A percentile compares a stretch with the other conserved stretches of the same genome.
phyloP scores from a whole-genome alignment of 2,113 vertebrate genomes.

The Nipponia nippon region DNA sequence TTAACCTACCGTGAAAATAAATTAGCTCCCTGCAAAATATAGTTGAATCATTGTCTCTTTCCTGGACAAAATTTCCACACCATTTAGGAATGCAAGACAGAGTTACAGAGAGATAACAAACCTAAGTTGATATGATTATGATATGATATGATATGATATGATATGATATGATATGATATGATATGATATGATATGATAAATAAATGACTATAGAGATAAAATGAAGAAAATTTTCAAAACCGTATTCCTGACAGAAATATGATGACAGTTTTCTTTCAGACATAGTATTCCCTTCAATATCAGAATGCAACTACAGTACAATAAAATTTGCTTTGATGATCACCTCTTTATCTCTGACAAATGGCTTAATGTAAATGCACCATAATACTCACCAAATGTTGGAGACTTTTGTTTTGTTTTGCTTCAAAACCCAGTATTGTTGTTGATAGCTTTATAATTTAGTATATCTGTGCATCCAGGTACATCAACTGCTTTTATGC shows the following conservation, averaged over 20 bases:
- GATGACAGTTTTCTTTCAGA: neutral
- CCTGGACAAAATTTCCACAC: neutral
- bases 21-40: slow-evolving; percentile 16
- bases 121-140: neutral
- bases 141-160: too few relatives aligned
- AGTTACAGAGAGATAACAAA: neutral
- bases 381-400: neutral
- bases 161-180: neutral
- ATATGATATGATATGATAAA: neutral
- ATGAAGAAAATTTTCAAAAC: neutral
- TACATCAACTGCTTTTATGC: neutral
- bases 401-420: neutral
- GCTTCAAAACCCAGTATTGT: neutral
- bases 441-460: neutral
- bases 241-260: neutral
- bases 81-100: neutral
- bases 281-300: neutral
- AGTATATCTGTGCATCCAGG: neutral
- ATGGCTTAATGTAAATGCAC: neutral
- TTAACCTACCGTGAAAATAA: slow-evolving; percentile 46
- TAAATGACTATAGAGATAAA: neutral
- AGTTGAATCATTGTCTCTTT: slow-evolving; percentile 6
- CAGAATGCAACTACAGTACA: neutral
- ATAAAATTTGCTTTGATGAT: neutral
- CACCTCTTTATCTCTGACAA: neutral